Percentiles rank a stretch among this genome's conserved stretches.
Evolutionary conservation across 1,140 invertebrate species (phyloP).

Genomic region (Pristionchus pacificus): DNA sequence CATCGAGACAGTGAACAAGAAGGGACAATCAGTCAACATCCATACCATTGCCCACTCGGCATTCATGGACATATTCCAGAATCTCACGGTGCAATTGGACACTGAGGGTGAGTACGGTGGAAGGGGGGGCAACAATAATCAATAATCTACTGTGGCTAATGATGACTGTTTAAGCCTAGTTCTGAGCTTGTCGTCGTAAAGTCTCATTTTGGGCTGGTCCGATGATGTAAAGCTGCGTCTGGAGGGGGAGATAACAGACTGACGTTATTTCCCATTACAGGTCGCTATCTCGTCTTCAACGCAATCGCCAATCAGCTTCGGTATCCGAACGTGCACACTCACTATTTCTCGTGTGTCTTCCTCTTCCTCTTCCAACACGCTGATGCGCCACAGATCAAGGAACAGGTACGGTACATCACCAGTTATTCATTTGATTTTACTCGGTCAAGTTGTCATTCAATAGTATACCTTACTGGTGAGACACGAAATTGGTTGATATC

Average conservation of each 20-base stretch:
- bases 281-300: constrained; percentile 89
- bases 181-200: constrained; percentile 15
- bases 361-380: constrained; percentile 96
- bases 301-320: constrained; percentile 95
- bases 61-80: constrained; percentile 99
- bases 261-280: constrained; percentile 59
- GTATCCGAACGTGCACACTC: constrained; percentile 98
- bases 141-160: neutral
- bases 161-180: constrained; percentile 4
- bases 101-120: constrained; percentile 72
- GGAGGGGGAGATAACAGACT: no score
- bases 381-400: constrained; percentile 63
- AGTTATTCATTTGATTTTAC: neutral
- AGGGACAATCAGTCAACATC: constrained; percentile 78
- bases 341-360: constrained; percentile 95
- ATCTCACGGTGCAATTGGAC: constrained; percentile 91
- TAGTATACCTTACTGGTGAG: no score
- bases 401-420: neutral
- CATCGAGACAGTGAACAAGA: constrained; percentile 69
- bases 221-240: neutral
- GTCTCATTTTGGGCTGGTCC: no score
- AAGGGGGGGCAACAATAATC: neutral
- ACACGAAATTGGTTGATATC: no score
- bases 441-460: no score
- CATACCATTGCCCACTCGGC: constrained; percentile 87